phyloP scores from a whole-genome alignment of 1,140 invertebrate genomes.

The Bicyclus anynana region DNA sequence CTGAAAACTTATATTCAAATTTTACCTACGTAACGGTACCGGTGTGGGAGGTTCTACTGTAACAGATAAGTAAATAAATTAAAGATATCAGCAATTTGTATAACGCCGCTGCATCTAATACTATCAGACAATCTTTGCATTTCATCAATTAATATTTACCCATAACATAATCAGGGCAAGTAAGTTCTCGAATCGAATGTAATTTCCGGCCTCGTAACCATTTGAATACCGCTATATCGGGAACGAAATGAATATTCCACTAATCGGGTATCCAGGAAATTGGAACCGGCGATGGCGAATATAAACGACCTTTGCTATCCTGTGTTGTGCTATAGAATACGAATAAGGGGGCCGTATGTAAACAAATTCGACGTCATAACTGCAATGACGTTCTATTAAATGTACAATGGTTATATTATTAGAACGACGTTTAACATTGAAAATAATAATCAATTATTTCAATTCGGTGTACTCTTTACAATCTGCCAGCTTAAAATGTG shows the following conservation, averaged over 20 bases:
- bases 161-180: conserved; percentile 34
- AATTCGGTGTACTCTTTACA: too few species aligned
- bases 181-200: conserved; percentile 38
- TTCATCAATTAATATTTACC: conserved; percentile 19
- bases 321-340: conserved; percentile 16
- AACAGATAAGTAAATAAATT: too few species aligned
- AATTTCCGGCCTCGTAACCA: conserved; percentile 53
- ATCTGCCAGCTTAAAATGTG: too few species aligned
- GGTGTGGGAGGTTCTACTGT: too few species aligned
- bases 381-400: too few species aligned
- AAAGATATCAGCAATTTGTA: conserved; percentile 1
- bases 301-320: conserved; percentile 29
- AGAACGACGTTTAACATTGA: too few species aligned
- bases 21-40: too few species aligned
- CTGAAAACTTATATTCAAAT: too few species aligned
- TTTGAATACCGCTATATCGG: conserved; percentile 39
- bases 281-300: conserved; percentile 30
- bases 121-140: conserved; percentile 1
- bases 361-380: not conserved
- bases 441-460: too few species aligned
- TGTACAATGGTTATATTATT: too few species aligned
- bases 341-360: conserved; percentile 10
- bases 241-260: conserved; percentile 37
- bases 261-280: conserved; percentile 37
- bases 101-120: not conserved